A percentile compares a stretch with the other conserved stretches of the same genome.
Evolutionary conservation across 2,797 vertebrate genomes (phyloP).

Genomic region (Diglossa cyanea): DNA sequence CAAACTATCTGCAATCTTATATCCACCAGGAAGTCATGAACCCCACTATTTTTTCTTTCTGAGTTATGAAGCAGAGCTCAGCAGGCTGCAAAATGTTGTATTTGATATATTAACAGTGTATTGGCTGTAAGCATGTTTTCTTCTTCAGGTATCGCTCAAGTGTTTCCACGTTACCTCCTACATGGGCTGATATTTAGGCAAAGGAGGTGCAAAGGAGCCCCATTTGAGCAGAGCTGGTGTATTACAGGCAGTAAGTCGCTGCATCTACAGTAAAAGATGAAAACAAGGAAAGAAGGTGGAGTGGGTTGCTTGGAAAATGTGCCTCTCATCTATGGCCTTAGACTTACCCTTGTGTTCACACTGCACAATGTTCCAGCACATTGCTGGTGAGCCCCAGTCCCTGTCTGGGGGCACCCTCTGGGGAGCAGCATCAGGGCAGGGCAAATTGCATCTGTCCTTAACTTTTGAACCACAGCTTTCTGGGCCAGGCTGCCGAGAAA

Average conservation of each 20-base stretch:
- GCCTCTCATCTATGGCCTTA: not conserved
- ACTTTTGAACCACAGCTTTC: not conserved
- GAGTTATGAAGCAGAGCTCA: not conserved
- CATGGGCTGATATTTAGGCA: not conserved
- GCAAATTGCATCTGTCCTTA: not conserved
- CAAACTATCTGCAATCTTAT: not conserved
- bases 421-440: not conserved
- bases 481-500: not conserved
- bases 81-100: not conserved
- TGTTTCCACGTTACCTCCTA: not conserved
- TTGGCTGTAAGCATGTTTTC: not conserved
- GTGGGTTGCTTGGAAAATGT: not conserved
- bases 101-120: not conserved
- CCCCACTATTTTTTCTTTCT: not conserved
- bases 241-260: not conserved
- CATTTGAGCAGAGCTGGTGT: not conserved
- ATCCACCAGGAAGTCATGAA: not conserved
- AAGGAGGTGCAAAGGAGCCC: not conserved
- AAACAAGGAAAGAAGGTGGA: not conserved
- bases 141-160: not conserved
- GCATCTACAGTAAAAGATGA: not conserved
- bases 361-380: rapidly evolving
- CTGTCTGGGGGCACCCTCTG: not conserved
- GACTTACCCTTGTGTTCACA: rapidly evolving
- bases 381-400: rapidly evolving